Percentiles rank a stretch among this genome's conserved stretches.
Evolutionary conservation across 2,888 invertebrate genomes (phyloP).

Genomic region (Choreutis nemorana): DNA sequence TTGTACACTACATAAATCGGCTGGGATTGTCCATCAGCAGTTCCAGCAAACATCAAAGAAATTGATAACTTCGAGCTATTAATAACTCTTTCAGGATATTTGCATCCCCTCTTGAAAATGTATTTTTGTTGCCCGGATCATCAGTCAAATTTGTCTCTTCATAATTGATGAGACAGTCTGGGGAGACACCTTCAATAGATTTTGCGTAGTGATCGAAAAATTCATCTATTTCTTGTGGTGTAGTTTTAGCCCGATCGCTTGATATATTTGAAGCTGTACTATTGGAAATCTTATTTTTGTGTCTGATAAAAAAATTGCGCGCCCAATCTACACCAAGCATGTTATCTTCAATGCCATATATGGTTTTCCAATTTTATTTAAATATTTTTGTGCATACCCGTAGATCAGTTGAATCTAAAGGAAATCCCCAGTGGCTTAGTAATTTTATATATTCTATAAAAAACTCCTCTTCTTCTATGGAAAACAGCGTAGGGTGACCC

Average conservation of each 20-base stretch:
- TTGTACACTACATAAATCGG: slow-evolving; percentile 7
- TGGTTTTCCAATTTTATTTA: slow-evolving; percentile 10
- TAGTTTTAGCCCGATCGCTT: slow-evolving; percentile 7
- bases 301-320: slow-evolving; percentile 8
- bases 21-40: slow-evolving; percentile 2
- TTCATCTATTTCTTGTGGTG: not conserved
- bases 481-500: slow-evolving; percentile 10
- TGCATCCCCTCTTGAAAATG: slow-evolving; percentile 4
- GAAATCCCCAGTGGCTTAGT: slow-evolving; percentile 10
- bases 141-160: slow-evolving; percentile 1
- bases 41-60: slow-evolving; percentile 3
- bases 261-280: slow-evolving; percentile 7
- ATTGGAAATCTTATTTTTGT: slow-evolving; percentile 9
- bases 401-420: slow-evolving; percentile 8
- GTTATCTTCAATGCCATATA: slow-evolving; percentile 9
- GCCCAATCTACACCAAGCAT: slow-evolving; percentile 11
- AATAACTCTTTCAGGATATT: slow-evolving; percentile 5
- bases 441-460: slow-evolving; percentile 5
- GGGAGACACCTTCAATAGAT: not conserved
- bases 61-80: slow-evolving; percentile 3
- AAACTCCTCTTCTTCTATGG: slow-evolving; percentile 7
- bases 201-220: not conserved
- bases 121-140: not conserved
- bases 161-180: not conserved
- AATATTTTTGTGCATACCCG: slow-evolving; percentile 10